These are phyloP conservation scores for Podargus strigoides DNA, from an alignment of 2,797 vertebrate species.

Conservation along the genomic window DNA sequence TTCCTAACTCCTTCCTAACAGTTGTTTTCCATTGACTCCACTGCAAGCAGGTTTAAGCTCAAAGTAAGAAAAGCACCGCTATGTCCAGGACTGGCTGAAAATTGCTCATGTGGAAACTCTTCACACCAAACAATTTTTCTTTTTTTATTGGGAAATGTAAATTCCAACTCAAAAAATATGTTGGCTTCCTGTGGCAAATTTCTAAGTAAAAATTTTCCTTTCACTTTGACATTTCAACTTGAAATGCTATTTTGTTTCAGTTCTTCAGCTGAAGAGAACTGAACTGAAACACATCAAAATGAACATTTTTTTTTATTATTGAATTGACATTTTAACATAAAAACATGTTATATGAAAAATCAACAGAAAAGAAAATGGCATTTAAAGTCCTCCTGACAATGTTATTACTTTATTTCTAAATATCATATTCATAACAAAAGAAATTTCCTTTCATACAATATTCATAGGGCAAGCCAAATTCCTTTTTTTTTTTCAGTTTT, in stretches of 20 bases:
- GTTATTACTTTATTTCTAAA: conserved; percentile 30
- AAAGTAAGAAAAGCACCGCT: not conserved
- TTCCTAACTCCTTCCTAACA: not conserved
- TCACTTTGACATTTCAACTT: conserved; percentile 5
- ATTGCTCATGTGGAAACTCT: not conserved
- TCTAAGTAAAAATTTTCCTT: not conserved
- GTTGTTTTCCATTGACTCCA: not conserved
- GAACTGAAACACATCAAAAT: not conserved
- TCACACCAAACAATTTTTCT: not conserved
- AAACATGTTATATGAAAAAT: not conserved
- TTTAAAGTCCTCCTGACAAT: conserved; percentile 16
- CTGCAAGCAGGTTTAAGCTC: not conserved
- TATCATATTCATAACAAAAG: conserved; percentile 22
- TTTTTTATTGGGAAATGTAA: not conserved
- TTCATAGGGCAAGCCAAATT: not conserved
- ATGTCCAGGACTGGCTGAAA: not conserved
- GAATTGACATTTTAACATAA: conserved; percentile 30
- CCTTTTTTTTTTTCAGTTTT: not conserved
- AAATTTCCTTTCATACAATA: conserved; percentile 1
- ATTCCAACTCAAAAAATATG: not conserved
- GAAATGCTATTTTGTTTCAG: conserved; percentile 2
- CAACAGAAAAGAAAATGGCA: conserved; percentile 3
- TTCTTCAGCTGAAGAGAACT: not conserved
- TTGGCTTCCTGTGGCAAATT: not conserved
- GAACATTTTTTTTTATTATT: not conserved